Evolutionary conservation across 2,113 vertebrate species (phyloP).

Genomic region (Hypanus sabinus): DNA sequence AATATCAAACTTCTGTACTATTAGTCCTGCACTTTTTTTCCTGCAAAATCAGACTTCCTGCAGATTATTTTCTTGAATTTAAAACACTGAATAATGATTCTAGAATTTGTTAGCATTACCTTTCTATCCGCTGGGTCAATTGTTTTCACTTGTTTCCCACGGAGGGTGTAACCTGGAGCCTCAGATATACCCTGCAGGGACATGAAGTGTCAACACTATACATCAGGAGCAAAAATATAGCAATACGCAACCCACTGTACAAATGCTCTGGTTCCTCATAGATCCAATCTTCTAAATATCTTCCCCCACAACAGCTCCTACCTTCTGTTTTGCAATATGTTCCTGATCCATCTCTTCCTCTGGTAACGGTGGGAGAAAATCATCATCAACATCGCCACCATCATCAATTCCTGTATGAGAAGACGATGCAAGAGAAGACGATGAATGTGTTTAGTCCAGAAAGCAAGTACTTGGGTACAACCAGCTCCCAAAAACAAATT

Average conservation of each 20-base stretch:
- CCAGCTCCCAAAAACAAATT: not conserved
- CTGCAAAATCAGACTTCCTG: not conserved
- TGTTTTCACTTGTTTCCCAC: conserved; percentile 41
- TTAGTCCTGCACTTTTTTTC: not conserved
- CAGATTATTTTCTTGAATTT: not conserved
- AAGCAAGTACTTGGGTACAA: not conserved
- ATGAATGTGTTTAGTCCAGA: not conserved
- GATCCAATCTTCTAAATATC: not conserved
- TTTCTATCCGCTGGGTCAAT: conserved; percentile 38
- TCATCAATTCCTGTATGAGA: not conserved
- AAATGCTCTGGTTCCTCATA: not conserved
- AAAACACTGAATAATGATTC: not conserved
- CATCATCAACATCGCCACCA: not conserved
- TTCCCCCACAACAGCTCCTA: conserved; percentile 41
- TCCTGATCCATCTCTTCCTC: conserved; percentile 45
- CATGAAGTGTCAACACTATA: not conserved
- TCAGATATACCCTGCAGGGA: conserved; percentile 40
- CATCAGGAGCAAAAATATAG: not conserved
- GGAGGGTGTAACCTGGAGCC: conserved; percentile 44
- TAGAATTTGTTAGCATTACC: conserved; percentile 11
- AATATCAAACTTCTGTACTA: too few species aligned
- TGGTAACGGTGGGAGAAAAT: conserved; percentile 43
- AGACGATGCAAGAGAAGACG: not conserved
- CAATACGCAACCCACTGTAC: not conserved
- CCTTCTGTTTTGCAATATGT: conserved; percentile 57